Evolutionary conservation across 2,113 vertebrate species (phyloP), one percentile per base, ranked within the genome.

Genomic region (Lophura nycthemera): DNA sequence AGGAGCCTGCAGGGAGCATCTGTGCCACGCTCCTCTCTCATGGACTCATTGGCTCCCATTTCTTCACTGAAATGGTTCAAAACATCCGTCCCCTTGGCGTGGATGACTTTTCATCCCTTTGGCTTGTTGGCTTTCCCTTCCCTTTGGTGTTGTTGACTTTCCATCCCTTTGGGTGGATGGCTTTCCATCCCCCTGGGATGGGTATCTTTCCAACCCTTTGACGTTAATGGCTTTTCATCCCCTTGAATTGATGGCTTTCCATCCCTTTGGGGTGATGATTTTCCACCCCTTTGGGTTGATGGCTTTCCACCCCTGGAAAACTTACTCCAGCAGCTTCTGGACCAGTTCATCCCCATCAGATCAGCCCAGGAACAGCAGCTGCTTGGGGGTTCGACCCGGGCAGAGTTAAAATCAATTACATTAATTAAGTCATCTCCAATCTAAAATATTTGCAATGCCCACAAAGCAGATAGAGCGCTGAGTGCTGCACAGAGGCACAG

Each of bases 311-410:
- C 54, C 32, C 40, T 6, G 40, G 22, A 40, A 83, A 76, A 61
- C 42, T 91, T 24, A 3, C 21, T 59, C 27, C 32, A 5, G 2
- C 1, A 0, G 17, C 11, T 67, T 40, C 30, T 48, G 40, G 17
- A 7, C 15, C 24, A 45, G 4, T n/a, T 24, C 29, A 25, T 21
- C 60, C 45, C 34, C 1, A 0, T 2, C 48, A 0, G 59, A 66
- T 18, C 13, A 4, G 32, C 30, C 11, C 34, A 24, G 78, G 17
- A 61, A 47, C 8, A 8, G 36, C 72, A 34, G 38, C 34, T 71
- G 2, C 5, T 1, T 5, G 8, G 8, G 25, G 34, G 15, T 88
- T 34, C 11, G 36, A 22, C 54, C 27, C 36, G n/a, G 81, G 3
- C 81, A 72, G 70, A 13, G 48, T 83, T 85, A 94, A 94, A 84